Percentiles rank a stretch among this genome's conserved stretches.
These are phyloP conservation scores for Callithrix jacchus DNA, from an alignment of 2,113 vertebrate genomes.

Conservation along the genomic window DNA sequence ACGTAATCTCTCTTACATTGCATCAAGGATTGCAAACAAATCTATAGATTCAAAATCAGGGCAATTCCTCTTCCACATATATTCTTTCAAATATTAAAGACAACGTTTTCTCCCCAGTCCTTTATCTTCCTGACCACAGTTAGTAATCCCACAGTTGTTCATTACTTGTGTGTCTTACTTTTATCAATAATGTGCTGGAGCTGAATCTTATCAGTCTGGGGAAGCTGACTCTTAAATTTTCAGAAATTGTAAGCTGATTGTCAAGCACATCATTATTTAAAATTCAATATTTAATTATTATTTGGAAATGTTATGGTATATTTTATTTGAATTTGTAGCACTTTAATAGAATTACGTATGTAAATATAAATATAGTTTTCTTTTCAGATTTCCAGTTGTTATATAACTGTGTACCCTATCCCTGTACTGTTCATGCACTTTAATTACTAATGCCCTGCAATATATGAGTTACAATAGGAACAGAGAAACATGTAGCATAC, in stretches of 20 bases:
- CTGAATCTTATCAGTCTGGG: not conserved
- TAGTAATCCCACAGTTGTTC: not conserved
- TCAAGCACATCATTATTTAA: not conserved
- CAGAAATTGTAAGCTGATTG: not conserved
- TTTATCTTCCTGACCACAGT: not conserved
- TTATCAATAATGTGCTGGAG: rapidly evolving
- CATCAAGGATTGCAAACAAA: not conserved
- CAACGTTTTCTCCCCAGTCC: not conserved
- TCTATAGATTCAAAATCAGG: not conserved
- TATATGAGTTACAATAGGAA: not conserved
- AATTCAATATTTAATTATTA: not conserved
- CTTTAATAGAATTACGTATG: not conserved
- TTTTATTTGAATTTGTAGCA: not conserved
- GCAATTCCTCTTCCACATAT: not conserved
- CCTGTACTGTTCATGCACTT: not conserved
- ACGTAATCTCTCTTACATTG: not conserved
- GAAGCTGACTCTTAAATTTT: not conserved
- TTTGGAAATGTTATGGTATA: not conserved
- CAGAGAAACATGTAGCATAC: not conserved
- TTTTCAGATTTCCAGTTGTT: not conserved
- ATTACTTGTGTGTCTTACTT: not conserved
- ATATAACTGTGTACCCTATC: not conserved
- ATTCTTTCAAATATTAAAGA: not conserved
- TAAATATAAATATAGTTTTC: not conserved
- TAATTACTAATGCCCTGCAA: not conserved